Conservation (phyloP, 1,140 invertebrate genomes). For the Drosophila subpulchrella region DNA sequence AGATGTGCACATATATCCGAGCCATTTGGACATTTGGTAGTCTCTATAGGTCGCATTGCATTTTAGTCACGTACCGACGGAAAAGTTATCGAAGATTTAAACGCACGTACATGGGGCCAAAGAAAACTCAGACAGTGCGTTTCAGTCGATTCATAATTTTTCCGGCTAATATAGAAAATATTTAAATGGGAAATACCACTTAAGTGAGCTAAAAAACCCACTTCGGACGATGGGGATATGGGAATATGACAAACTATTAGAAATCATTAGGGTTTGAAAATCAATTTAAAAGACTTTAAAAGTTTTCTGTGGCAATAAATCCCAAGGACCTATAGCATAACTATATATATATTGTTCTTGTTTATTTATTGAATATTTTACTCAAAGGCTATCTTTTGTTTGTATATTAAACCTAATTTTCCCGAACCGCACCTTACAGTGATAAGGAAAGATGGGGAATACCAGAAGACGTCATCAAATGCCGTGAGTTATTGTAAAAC, state of each 20-base stretch:
- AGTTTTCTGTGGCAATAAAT: too few relatives aligned
- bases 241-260: neutral
- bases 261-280: neutral
- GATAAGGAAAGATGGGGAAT: conserved; percentile 23
- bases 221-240: too few relatives aligned
- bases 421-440: conserved; percentile 16
- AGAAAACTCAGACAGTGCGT: conserved; percentile 39
- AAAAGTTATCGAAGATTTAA: conserved; percentile 82
- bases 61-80: conserved; percentile 75
- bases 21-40: conserved; percentile 42
- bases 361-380: too few relatives aligned
- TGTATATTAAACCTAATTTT: neutral
- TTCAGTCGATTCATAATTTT: conserved; percentile 13
- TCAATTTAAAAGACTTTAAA: too few relatives aligned
- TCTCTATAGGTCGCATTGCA: conserved; percentile 63
- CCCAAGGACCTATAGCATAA: too few relatives aligned
- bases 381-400: too few relatives aligned
- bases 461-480: conserved; percentile 70
- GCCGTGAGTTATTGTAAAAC: conserved; percentile 77
- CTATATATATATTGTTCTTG: too few relatives aligned
- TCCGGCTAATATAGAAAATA: neutral
- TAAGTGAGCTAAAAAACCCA: neutral
- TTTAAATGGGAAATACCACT: neutral
- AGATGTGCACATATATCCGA: conserved; percentile 28
- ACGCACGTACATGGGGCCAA: conserved; percentile 69